Evolutionary conservation across 1,140 invertebrate species (phyloP).

Genomic region (Pemphigus obesinymphae): DNA sequence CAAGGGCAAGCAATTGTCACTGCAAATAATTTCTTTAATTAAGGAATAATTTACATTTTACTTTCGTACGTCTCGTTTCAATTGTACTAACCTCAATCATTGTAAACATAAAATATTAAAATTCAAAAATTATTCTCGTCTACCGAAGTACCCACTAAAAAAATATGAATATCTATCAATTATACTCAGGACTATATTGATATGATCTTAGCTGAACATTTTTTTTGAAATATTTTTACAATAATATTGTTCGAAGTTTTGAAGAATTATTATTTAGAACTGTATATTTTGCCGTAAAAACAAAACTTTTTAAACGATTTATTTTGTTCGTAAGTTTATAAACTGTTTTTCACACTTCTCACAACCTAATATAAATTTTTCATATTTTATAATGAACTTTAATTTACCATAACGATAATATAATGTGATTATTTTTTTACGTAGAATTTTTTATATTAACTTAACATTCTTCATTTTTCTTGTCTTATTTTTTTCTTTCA

Average conservation of each 20-base stretch:
- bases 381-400: not conserved
- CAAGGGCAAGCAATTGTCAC: not conserved
- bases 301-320: not conserved
- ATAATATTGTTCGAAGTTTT: no score
- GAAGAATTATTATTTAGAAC: not conserved
- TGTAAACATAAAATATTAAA: not conserved
- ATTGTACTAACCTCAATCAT: not conserved
- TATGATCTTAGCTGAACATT: not conserved
- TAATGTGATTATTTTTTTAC: not conserved
- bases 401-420: not conserved
- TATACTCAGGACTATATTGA: not conserved
- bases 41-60: not conserved
- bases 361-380: not conserved
- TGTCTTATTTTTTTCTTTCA: no score
- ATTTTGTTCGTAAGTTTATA: constrained; percentile 10
- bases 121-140: no score
- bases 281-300: not conserved
- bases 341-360: not conserved
- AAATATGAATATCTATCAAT: no score
- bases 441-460: not conserved
- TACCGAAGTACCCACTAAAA: no score
- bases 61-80: not conserved
- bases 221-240: not conserved
- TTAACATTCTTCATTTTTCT: no score
- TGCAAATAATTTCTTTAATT: not conserved